These are phyloP conservation scores for Thryonomys swinderianus DNA, from an alignment of 2,113 vertebrate species.

Conservation along the genomic window DNA sequence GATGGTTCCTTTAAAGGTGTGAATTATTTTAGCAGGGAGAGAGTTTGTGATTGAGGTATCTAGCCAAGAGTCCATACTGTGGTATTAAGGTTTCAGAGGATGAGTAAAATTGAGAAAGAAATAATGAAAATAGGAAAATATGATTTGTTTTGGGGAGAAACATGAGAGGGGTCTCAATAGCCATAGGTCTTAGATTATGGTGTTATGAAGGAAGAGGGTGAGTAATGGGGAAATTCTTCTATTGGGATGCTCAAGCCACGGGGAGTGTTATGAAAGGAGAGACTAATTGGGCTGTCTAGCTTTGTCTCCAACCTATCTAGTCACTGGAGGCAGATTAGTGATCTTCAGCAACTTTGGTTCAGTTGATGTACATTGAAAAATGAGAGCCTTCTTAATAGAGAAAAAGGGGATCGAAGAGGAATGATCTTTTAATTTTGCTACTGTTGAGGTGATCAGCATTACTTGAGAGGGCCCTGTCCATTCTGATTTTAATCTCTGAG, in stretches of 20 bases:
- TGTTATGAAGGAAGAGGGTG: not conserved
- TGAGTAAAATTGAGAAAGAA: not conserved
- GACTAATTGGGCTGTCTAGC: not conserved
- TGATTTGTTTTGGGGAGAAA: not conserved
- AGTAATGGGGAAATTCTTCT: not conserved
- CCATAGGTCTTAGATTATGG: not conserved
- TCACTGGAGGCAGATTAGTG: not conserved
- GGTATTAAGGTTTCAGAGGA: not conserved
- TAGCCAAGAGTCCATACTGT: not conserved
- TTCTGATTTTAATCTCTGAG: not conserved
- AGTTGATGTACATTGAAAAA: not conserved
- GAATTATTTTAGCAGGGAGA: not conserved
- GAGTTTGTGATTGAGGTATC: not conserved
- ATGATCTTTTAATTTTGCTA: not conserved
- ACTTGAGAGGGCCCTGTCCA: not conserved
- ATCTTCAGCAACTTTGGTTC: not conserved
- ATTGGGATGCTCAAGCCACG: not conserved
- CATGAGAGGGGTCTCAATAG: not conserved
- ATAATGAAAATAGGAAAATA: not conserved
- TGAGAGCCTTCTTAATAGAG: not conserved
- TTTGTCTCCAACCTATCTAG: no score
- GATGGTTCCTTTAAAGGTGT: not conserved
- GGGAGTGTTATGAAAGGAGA: not conserved
- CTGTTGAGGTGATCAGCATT: not conserved
- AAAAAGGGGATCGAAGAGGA: not conserved